Conservation (phyloP, 2,888 invertebrate species). For the Ischnura elegans region DNA sequence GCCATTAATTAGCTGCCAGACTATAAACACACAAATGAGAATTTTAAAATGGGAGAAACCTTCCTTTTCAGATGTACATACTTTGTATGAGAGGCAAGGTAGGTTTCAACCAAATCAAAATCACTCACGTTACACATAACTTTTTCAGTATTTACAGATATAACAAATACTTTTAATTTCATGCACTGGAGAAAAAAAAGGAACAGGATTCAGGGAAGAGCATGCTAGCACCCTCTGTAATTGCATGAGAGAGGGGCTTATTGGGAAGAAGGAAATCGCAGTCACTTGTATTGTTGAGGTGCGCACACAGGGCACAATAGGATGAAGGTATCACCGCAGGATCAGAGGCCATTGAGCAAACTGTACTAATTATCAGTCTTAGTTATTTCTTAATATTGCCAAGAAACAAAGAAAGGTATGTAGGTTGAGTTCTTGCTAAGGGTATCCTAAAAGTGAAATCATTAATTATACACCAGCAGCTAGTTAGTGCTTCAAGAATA, state of each 20-base stretch:
- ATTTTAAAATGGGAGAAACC: conserved; percentile 39
- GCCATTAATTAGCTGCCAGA: conserved; percentile 54
- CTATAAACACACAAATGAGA: conserved; percentile 63
- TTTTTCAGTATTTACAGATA: conserved; percentile 17
- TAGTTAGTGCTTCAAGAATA: conserved; percentile 48
- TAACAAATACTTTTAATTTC: conserved; percentile 55
- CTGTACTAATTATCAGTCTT: conserved; percentile 66
- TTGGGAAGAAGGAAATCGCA: conserved; percentile 36
- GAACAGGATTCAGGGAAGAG: conserved; percentile 28
- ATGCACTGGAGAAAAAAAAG: conserved; percentile 64
- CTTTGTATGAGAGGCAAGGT: neutral
- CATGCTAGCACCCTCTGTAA: conserved; percentile 44
- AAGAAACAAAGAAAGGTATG: conserved; percentile 63
- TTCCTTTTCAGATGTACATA: conserved; percentile 21
- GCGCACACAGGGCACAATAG: conserved; percentile 43
- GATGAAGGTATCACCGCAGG: conserved; percentile 55
- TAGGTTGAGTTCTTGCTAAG: conserved; percentile 45
- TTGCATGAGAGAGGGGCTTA: conserved; percentile 52
- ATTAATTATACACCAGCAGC: conserved; percentile 64
- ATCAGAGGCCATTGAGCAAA: conserved; percentile 67
- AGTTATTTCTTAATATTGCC: conserved; percentile 67
- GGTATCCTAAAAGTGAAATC: conserved; percentile 51
- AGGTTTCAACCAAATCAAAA: conserved; percentile 52
- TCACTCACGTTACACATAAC: conserved; percentile 46
- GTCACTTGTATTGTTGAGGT: conserved; percentile 37